Evolutionary conservation across 2,888 invertebrate species (phyloP).

Genomic region (Cacoxenus indagator): DNA sequence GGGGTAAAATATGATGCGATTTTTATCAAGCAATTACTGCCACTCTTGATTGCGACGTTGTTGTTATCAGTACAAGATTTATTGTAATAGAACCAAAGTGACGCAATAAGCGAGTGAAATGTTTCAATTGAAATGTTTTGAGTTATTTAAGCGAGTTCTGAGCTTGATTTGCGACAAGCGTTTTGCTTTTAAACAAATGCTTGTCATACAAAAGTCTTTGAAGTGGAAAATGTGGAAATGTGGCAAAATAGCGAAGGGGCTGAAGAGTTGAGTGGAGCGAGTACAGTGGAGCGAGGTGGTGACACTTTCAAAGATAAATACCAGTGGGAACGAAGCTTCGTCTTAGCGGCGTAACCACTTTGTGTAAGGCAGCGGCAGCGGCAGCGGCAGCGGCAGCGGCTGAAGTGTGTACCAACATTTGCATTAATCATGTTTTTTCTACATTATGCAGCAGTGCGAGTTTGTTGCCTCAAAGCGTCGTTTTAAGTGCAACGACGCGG

Average conservation of each 20-base stretch:
- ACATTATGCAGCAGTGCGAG: conserved; percentile 51
- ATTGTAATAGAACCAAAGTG: no score
- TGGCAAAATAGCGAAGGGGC: background rate
- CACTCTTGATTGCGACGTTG: no score
- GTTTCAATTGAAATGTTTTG: background rate
- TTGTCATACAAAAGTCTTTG: background rate
- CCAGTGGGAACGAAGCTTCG: background rate
- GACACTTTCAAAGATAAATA: background rate
- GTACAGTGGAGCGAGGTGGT: background rate
- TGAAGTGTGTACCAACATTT: conserved; percentile 53
- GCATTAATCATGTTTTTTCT: conserved; percentile 63
- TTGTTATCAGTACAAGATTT: no score
- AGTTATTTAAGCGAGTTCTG: background rate
- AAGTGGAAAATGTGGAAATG: no score
- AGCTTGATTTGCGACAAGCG: no score
- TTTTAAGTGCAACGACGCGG: conserved; percentile 13
- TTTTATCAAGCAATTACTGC: no score
- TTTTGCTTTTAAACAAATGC: no score
- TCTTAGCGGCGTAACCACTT: no score
- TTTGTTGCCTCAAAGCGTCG: conserved; percentile 4
- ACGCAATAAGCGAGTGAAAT: background rate
- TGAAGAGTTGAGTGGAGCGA: background rate
- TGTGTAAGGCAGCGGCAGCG: background rate
- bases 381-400: background rate
- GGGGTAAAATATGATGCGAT: no score